Base-by-base conservation (phyloP, 2,113 vertebrate species). In the Heterocephalus glaber region DNA sequence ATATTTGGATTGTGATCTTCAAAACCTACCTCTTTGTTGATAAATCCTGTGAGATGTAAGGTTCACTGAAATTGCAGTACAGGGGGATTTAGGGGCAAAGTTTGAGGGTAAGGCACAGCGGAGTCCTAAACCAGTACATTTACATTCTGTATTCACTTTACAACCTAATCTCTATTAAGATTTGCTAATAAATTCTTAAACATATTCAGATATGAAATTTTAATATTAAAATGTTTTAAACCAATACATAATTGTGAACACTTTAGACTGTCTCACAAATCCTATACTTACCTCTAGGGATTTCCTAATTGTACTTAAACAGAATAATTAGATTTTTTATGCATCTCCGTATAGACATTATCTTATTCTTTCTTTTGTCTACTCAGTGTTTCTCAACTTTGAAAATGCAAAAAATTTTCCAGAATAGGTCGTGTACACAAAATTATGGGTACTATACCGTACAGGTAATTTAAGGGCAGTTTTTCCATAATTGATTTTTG, bases 401-500 rank as follows among this genome's bases (percentile, higher is more conserved):
- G n/a, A 63, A 22, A 52, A 54, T 76, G n/a, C 26, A 44, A 60
- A 70, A 17, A 65, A 35, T 74, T 95, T 96, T 79, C 52, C 52
- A 10, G 1, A 79, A 33, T n/a, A 79, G 14, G 28, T 12, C 72
- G 47, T 4, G 2, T 66, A 49, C 11, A 52, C 33, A 90, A 70
- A 77, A 60, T 84, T 17, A 8, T 87, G 63, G 47, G 20, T 38
- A 65, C 12, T 90, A 0, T 88, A 76, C 79, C 93, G 87, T 61
- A 44, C 4, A 72, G 38, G 22, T 86, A 89, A 89, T 89, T 92
- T 90, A 70, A 92, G 77, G 82, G 41, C 54, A 95, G 5, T 35
- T 86, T 95, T 90, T 79, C 28, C 35, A 54, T 87, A 89, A 86
- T 82, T 52, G 26, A 89, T 82, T 92, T 86, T 92, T 82, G 35